Evolutionary conservation across 2,797 vertebrate species (phyloP).

Genomic region (Sebastes taczanowskii): DNA sequence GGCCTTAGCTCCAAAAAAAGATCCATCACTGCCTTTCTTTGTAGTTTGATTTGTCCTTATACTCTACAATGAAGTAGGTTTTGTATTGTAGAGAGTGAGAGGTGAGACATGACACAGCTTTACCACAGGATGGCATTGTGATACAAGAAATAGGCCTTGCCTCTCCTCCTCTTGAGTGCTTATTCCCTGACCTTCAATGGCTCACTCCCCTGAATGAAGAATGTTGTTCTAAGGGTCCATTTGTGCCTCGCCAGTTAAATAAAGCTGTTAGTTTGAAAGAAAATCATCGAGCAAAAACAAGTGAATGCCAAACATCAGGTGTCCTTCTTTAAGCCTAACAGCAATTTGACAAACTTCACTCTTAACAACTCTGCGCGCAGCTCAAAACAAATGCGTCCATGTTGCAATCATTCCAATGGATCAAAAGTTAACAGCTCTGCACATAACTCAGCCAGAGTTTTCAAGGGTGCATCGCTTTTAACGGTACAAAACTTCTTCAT

Average conservation of each 20-base stretch:
- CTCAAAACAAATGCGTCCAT: constrained; percentile 47
- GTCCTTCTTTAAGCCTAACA: constrained; percentile 55
- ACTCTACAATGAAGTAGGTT: neutral
- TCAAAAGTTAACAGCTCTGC: constrained; percentile 40
- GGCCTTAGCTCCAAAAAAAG: neutral
- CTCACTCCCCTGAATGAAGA: constrained; percentile 41
- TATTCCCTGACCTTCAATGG: constrained; percentile 56
- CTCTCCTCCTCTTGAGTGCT: neutral
- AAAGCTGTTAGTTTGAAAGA: constrained; percentile 60
- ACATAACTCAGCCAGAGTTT: constrained; percentile 19
- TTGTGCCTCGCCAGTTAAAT: constrained; percentile 50
- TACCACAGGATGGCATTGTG: constrained; percentile 78
- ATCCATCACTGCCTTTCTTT: neutral
- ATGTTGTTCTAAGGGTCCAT: constrained; percentile 50
- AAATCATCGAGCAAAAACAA: constrained; percentile 34
- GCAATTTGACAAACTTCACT: constrained; percentile 42
- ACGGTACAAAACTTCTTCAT: neutral
- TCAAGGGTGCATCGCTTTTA: constrained; percentile 43
- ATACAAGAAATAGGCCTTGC: constrained; percentile 43
- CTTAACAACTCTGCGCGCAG: constrained; percentile 5
- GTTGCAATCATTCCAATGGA: constrained; percentile 35
- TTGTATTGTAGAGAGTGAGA: neutral
- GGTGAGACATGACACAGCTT: neutral
- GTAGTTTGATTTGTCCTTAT: neutral
- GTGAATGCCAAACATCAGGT: constrained; percentile 62